Base-by-base conservation (phyloP, 2,888 invertebrate genomes). In the Pinctada fucata region DNA sequence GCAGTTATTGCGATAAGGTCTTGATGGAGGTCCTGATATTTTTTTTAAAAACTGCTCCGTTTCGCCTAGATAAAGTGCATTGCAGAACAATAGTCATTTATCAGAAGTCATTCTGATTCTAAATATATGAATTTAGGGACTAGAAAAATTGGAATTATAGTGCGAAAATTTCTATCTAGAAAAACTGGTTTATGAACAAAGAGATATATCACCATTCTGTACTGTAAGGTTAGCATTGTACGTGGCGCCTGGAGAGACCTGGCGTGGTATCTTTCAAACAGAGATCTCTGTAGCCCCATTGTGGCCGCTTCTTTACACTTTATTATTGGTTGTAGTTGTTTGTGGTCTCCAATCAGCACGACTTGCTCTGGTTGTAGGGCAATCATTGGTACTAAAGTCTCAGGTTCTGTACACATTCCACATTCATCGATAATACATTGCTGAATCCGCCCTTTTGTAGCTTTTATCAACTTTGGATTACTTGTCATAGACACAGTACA, bases 301-400 rank as follows among this genome's bases (percentile, higher is more conserved):
- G 52, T 48, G 0, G 79, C 70, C 3, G 75, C 79, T 13, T 79
- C 74, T 10, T 70, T n/a, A n/a, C 73, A 69, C n/a, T 6, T 83
- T 31, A 90, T 79, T 67, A 90, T 87, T 3, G 90, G 90, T 10
- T 83, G 82, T 2, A 90, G 87, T 79, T 90, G 90, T 70, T 86
- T 85, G 80, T 89, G 89, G 72, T 90, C 90, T 10, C 90, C 90
- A 63, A 90, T 87, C 45, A 90, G 84, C 2, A 89, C 85, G 13
- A 85, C 81, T 65, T 87, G 84, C 5, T 72, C 52, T 47, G 85
- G 78, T 71, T 81, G 76, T 58, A 79, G 79, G 48, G 79, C 73
- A 10, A 85, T 79, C 47, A 90, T 86, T 4, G 88, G 88, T 3
- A 86, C 75, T 79, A 89, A 66, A 64, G 78, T 83, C 73, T 89